A percentile compares a stretch with the other conserved stretches of the same genome.
Evolutionary conservation across 2,113 vertebrate genomes (phyloP).

Genomic region (Sprattus sprattus): DNA sequence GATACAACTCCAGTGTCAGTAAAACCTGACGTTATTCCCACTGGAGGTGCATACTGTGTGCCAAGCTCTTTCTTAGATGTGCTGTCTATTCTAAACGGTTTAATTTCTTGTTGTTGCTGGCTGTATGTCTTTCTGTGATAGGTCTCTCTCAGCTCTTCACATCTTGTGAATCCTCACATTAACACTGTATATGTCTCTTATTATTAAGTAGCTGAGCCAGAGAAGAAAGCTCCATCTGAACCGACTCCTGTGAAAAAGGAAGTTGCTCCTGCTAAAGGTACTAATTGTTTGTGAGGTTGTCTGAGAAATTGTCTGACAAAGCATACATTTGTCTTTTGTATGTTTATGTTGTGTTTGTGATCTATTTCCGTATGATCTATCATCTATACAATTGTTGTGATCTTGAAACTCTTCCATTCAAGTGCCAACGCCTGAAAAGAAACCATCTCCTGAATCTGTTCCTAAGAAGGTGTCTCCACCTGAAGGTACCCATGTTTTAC

Average conservation of each 20-base stretch:
- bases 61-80: background rate
- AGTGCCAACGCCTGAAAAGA: slow-evolving; percentile 59
- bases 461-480: slow-evolving; percentile 1
- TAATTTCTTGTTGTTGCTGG: background rate
- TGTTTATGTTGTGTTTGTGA: slow-evolving; percentile 24
- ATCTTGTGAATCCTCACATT: background rate
- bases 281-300: background rate
- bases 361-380: slow-evolving; percentile 5
- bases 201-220: slow-evolving; percentile 74
- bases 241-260: slow-evolving; percentile 56
- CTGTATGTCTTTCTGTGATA: background rate
- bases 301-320: background rate
- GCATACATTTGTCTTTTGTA: slow-evolving; percentile 7
- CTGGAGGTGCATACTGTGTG: background rate
- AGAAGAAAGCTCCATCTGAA: slow-evolving; percentile 73
- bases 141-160: background rate
- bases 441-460: slow-evolving; percentile 26
- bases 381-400: slow-evolving; percentile 39
- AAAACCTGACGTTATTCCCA: background rate
- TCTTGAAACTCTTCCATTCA: slow-evolving; percentile 51
- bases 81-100: background rate
- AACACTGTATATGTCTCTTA: slow-evolving; percentile 28
- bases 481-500: background rate
- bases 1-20: slow-evolving; percentile 69
- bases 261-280: slow-evolving; percentile 19